These are phyloP conservation scores for Enhydra lutris DNA, from an alignment of 2,113 vertebrate genomes.

Conservation along the genomic window DNA sequence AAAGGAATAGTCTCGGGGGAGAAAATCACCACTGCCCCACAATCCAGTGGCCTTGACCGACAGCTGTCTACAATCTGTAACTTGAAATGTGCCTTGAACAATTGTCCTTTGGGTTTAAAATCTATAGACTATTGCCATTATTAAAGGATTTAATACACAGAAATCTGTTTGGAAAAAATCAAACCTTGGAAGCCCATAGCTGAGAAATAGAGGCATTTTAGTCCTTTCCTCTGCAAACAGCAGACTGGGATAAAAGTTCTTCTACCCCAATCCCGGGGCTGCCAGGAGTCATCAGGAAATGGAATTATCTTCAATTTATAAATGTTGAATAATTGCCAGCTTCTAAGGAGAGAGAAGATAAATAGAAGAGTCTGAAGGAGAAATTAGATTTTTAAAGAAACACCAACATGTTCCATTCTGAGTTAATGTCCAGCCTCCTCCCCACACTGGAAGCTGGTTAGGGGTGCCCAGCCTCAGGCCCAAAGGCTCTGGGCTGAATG, in stretches of 20 bases:
- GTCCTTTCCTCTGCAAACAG: constrained; percentile 63
- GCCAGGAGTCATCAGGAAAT: constrained; percentile 67
- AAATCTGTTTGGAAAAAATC: constrained; percentile 55
- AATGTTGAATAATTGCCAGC: constrained; percentile 50
- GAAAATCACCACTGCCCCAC: constrained; percentile 42
- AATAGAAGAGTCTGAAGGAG: neutral
- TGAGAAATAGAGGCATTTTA: constrained; percentile 52
- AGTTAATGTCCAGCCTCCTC: neutral
- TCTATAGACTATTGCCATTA: constrained; percentile 39
- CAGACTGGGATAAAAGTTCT: constrained; percentile 50
- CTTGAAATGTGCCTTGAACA: constrained; percentile 67
- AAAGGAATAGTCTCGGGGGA: constrained; percentile 61
- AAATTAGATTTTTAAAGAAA: constrained; percentile 13
- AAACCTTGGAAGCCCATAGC: constrained; percentile 30
- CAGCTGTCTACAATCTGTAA: constrained; percentile 70
- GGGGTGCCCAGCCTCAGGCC: neutral
- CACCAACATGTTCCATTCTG: neutral
- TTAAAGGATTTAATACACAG: constrained; percentile 65
- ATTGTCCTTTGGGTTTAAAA: constrained; percentile 71
- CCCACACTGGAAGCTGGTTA: neutral
- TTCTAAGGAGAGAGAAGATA: constrained; percentile 38
- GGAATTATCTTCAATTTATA: constrained; percentile 67
- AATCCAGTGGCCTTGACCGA: constrained; percentile 40
- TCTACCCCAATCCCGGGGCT: neutral
- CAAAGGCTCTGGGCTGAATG: neutral